These are phyloP conservation scores for Drosophila mayaguana DNA, from an alignment of 2,888 invertebrate species.

Conservation along the genomic window DNA sequence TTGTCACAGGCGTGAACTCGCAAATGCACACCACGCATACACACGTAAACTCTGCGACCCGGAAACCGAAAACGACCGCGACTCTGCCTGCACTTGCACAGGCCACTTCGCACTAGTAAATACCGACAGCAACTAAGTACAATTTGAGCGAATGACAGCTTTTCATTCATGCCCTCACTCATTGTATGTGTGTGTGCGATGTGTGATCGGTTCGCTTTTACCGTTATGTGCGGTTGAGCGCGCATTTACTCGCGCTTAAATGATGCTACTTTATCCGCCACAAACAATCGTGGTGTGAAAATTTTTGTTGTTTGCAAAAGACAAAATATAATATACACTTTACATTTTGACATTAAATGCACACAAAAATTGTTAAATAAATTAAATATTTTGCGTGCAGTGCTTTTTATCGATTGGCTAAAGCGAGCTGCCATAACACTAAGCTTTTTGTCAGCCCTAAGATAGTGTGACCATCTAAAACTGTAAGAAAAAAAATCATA, in stretches of 20 bases:
- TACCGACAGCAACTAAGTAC: constrained; percentile 67
- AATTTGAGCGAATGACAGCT: constrained; percentile 46
- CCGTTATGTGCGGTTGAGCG: constrained; percentile 35
- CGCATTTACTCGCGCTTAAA: constrained; percentile 43
- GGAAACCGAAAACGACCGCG: constrained; percentile 35
- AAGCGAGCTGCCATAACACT: constrained; percentile 2
- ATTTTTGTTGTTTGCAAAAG: constrained; percentile 9
- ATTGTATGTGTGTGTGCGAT: constrained; percentile 20
- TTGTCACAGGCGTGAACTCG: constrained; percentile 54
- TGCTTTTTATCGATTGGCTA: constrained; percentile 10
- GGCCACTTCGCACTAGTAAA: constrained; percentile 73
- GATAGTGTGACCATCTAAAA: constrained; percentile 24
- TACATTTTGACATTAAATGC: constrained; percentile 44
- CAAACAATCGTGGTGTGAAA: neutral
- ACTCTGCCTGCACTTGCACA: constrained; percentile 49
- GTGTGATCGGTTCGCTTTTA: constrained; percentile 37
- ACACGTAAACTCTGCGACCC: constrained; percentile 21
- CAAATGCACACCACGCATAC: constrained; percentile 20
- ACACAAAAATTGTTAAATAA: neutral
- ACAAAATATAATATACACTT: constrained; percentile 16
- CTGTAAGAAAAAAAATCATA: neutral
- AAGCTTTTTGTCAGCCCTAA: constrained; percentile 15
- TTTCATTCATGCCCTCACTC: constrained; percentile 69
- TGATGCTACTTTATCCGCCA: neutral
- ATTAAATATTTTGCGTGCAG: constrained; percentile 1